These are phyloP conservation scores for Perithous albicinctus DNA, from an alignment of 2,888 invertebrate species.

Conservation along the genomic window DNA sequence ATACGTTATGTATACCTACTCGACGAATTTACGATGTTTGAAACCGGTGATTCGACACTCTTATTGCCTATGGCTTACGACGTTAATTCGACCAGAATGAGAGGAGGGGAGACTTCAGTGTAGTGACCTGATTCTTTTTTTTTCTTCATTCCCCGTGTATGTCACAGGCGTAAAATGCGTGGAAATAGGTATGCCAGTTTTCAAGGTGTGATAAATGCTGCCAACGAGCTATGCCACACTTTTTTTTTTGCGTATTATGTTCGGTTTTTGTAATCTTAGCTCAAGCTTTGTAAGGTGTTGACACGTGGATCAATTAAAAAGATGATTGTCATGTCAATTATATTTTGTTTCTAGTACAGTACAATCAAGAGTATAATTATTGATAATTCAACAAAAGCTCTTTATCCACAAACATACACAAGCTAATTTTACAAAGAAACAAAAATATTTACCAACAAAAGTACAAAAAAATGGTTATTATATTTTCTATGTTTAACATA, in stretches of 20 bases:
- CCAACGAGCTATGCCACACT: background rate
- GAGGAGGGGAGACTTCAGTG: constrained; percentile 17
- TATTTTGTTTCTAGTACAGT: background rate
- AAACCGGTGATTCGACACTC: constrained; percentile 70
- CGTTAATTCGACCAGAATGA: constrained; percentile 48
- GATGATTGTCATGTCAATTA: background rate
- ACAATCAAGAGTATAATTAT: too few relatives aligned
- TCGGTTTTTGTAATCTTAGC: background rate
- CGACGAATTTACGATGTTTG: constrained; percentile 72
- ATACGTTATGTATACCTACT: constrained; percentile 43
- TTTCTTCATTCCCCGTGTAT: too few relatives aligned
- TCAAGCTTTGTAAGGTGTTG: background rate
- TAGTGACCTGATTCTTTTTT: constrained; percentile 52
- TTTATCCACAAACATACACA: too few relatives aligned
- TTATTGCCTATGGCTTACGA: constrained; percentile 57
- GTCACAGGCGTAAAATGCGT: constrained; percentile 26
- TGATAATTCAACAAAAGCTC: too few relatives aligned
- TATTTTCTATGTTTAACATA: too few relatives aligned
- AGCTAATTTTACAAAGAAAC: too few relatives aligned
- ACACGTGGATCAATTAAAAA: background rate
- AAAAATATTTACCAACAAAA: too few relatives aligned
- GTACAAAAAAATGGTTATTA: too few relatives aligned
- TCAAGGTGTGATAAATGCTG: constrained; percentile 11
- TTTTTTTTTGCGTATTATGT: background rate
- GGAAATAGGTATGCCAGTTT: constrained; percentile 2